Conservation (phyloP, 64 coral and sea anemone species). For the Porites lutea region DNA sequence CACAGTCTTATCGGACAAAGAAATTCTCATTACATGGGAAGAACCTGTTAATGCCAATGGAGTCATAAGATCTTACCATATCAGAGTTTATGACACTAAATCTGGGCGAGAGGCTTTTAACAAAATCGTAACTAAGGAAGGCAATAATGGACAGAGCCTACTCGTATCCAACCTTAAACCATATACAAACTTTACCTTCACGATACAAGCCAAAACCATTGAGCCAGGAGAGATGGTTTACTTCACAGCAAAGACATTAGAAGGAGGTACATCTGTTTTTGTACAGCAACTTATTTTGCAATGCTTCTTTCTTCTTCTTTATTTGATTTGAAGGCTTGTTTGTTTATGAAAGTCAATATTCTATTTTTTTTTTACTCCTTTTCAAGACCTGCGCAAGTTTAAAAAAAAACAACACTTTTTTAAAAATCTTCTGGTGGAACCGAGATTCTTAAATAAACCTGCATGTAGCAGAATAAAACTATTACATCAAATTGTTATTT, state of each 20-base stretch:
- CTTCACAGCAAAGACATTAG: conserved; percentile 13
- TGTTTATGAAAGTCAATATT: too few relatives aligned
- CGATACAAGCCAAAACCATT: conserved; percentile 32
- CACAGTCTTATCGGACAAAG: not conserved
- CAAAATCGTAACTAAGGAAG: not conserved
- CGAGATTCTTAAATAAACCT: too few relatives aligned
- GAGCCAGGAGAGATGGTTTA: conserved; percentile 12
- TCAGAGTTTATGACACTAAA: conserved; percentile 21
- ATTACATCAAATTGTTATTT: not conserved
- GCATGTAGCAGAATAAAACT: too few relatives aligned
- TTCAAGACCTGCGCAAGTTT: too few relatives aligned
- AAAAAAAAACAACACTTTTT: too few relatives aligned
- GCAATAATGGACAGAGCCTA: not conserved
- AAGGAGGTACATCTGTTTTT: conserved; percentile 49
- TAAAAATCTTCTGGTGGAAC: too few relatives aligned
- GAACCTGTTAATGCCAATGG: conserved; percentile 38
- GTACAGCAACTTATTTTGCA: too few relatives aligned
- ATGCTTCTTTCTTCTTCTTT: too few relatives aligned
- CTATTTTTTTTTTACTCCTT: too few relatives aligned
- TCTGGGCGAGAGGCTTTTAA: not conserved
- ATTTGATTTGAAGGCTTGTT: too few relatives aligned
- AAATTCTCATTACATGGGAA: conserved; percentile 18
- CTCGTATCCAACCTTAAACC: not conserved
- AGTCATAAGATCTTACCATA: conserved; percentile 21
- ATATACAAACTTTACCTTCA: conserved; percentile 28